Evolutionary conservation across 2,113 vertebrate species (phyloP).

Genomic region (Panthera leo): DNA sequence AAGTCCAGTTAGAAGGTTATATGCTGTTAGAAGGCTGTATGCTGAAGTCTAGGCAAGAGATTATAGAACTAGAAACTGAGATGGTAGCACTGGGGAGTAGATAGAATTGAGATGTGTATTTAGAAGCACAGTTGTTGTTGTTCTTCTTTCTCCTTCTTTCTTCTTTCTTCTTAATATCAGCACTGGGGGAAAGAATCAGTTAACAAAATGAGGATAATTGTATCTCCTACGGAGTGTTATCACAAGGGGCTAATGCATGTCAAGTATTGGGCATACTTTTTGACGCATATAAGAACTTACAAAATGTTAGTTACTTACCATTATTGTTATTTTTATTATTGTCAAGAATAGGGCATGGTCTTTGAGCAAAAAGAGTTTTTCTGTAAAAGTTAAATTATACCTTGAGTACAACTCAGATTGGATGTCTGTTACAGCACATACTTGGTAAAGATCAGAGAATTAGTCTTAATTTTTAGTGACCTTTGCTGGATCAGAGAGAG

Average conservation of each 20-base stretch:
- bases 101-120: neutral
- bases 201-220: neutral
- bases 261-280: neutral
- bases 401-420: neutral
- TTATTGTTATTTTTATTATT: neutral
- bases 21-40: neutral
- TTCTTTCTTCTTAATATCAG: neutral
- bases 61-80: neutral
- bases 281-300: neutral
- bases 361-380: neutral
- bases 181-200: neutral
- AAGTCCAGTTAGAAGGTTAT: neutral
- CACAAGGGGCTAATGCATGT: neutral
- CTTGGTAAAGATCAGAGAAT: neutral
- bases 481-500: neutral
- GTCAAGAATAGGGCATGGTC: neutral
- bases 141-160: no score
- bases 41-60: neutral
- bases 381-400: neutral
- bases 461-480: constrained; percentile 4
- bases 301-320: neutral
- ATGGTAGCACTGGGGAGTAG: neutral
- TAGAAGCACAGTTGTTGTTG: neutral
- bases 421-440: neutral
- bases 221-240: neutral